Evolutionary conservation across 2,888 invertebrate species (phyloP).

Genomic region (Tridacna gigas): DNA sequence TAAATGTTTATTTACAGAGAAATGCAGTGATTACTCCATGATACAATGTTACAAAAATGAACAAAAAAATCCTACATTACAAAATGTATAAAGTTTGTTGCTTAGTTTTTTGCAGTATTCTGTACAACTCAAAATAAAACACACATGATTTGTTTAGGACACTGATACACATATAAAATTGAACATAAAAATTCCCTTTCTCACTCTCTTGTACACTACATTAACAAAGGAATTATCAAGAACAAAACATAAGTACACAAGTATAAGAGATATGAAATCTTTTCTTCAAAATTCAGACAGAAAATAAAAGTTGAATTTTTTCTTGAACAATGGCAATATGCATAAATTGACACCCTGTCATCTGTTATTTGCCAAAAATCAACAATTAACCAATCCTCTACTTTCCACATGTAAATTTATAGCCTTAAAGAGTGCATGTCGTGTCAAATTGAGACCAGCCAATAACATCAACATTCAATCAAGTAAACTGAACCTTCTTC

Average conservation of each 20-base stretch:
- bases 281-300: slow-evolving; percentile 13
- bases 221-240: slow-evolving; percentile 22
- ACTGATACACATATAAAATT: slow-evolving; percentile 33
- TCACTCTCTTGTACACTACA: slow-evolving; percentile 27
- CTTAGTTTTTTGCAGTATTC: slow-evolving; percentile 37
- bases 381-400: not conserved
- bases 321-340: slow-evolving; percentile 13
- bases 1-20: slow-evolving; percentile 61
- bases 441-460: slow-evolving; percentile 60
- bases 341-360: slow-evolving; percentile 2
- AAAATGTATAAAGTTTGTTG: slow-evolving; percentile 29
- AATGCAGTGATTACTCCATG: slow-evolving; percentile 39
- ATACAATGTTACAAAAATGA: slow-evolving; percentile 59
- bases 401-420: not conserved
- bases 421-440: slow-evolving; percentile 49
- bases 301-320: not conserved
- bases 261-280: slow-evolving; percentile 7
- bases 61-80: slow-evolving; percentile 47
- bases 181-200: slow-evolving; percentile 5
- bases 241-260: slow-evolving; percentile 14
- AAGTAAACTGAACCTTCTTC: too few relatives aligned
- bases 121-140: slow-evolving; percentile 58
- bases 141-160: slow-evolving; percentile 40
- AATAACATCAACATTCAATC: slow-evolving; percentile 14
- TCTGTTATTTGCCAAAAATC: not conserved